These are phyloP conservation scores for Ostrea denselamellosa DNA, from an alignment of 1,140 invertebrate genomes.

Conservation along the genomic window DNA sequence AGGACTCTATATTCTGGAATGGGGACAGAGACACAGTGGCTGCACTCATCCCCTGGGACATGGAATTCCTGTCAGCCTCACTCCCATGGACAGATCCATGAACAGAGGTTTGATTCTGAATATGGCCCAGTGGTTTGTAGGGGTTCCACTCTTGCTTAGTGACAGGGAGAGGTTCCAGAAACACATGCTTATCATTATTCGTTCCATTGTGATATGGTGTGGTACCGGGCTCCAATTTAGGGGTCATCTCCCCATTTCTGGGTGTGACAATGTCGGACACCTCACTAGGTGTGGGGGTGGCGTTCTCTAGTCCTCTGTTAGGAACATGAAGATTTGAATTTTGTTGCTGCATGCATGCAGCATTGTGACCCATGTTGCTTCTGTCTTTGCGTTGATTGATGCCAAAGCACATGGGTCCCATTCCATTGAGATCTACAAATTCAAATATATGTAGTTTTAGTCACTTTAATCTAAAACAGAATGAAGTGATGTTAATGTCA, in stretches of 20 bases:
- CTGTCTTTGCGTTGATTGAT: constrained; percentile 49
- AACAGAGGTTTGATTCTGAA: constrained; percentile 49
- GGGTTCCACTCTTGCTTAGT: constrained; percentile 70
- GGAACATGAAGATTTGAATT: constrained; percentile 62
- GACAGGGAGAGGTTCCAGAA: constrained; percentile 69
- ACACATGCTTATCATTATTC: constrained; percentile 64
- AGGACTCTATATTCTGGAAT: constrained; percentile 69
- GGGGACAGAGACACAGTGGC: constrained; percentile 73
- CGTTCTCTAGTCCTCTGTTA: constrained; percentile 66
- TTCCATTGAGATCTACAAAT: constrained; percentile 53
- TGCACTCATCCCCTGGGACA: constrained; percentile 61
- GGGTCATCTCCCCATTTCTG: constrained; percentile 64
- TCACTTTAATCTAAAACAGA: no score
- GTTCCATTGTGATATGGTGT: constrained; percentile 56
- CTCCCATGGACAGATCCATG: constrained; percentile 59
- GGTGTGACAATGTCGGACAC: constrained; percentile 72
- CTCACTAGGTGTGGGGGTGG: constrained; percentile 76
- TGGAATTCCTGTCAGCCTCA: constrained; percentile 57
- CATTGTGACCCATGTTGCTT: constrained; percentile 45
- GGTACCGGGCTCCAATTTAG: constrained; percentile 53
- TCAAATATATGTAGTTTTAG: constrained; percentile 3
- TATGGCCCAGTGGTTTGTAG: constrained; percentile 63
- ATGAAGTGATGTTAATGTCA: no score
- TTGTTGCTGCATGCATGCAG: constrained; percentile 38
- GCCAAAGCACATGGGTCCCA: constrained; percentile 54